Percentiles rank a stretch among this genome's conserved stretches.
phyloP scores from a whole-genome alignment of 2,113 vertebrate genomes.

The Monarcha castaneiventris region DNA sequence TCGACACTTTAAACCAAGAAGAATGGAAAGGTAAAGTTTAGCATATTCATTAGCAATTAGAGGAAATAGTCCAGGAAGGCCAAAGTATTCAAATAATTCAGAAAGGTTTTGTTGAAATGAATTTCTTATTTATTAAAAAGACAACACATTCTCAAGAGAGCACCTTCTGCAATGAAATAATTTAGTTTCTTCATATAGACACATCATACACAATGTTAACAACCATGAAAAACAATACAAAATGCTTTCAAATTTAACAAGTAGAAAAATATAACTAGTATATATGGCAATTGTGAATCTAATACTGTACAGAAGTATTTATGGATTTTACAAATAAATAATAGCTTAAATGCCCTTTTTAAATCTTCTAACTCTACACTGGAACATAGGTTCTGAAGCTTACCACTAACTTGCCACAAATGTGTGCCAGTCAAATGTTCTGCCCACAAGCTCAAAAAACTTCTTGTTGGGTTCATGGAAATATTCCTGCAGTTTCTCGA shows the following conservation, averaged over 20 bases:
- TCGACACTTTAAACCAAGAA: background rate
- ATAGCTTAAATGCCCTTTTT: constrained; percentile 74
- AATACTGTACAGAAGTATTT: constrained; percentile 79
- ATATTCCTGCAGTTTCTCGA: constrained; percentile 87
- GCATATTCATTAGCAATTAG: background rate
- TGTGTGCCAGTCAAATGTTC: constrained; percentile 93
- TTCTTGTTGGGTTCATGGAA: constrained; percentile 92
- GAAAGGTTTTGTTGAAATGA: constrained; percentile 43
- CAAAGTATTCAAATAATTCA: constrained; percentile 35
- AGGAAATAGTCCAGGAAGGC: background rate
- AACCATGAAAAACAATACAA: constrained; percentile 84
- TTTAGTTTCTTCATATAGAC: constrained; percentile 75
- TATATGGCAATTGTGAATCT: constrained; percentile 79
- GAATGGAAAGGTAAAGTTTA: background rate
- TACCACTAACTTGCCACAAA: constrained; percentile 13
- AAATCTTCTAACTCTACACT: constrained; percentile 45
- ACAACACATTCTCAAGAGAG: constrained; percentile 57
- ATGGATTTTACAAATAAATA: constrained; percentile 82
- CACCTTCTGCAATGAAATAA: constrained; percentile 66
- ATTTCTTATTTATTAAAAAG: constrained; percentile 65
- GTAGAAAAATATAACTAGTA: constrained; percentile 94
- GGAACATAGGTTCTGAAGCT: constrained; percentile 13
- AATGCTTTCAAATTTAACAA: constrained; percentile 78
- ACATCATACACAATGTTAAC: constrained; percentile 78
- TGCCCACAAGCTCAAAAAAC: constrained; percentile 91